Evolutionary conservation across 2,113 vertebrate genomes (phyloP), one percentile per base, ranked within the genome.

Genomic region (Alethe castanea): DNA sequence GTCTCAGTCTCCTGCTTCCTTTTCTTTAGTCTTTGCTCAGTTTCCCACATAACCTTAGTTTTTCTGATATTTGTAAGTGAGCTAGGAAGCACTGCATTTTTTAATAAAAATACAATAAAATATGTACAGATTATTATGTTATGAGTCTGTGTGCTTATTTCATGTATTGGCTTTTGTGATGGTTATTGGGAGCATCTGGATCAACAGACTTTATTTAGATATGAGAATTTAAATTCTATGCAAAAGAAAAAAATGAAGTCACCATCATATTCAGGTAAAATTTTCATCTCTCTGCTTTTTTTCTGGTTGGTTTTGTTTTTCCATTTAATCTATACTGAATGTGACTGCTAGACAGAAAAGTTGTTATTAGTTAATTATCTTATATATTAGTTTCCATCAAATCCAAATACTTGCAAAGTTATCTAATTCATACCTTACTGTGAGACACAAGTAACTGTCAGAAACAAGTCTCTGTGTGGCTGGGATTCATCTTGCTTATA

Each of bases 141-240:
- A 61, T 36, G 25, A 61, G 4, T 6, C 16, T 50, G 9, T 72
- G 19, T 28, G 33, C 3, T 2, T 81, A 31, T 79, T 79, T 92
- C 0, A 44, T 82, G 19, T 84, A 1, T 33, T 82, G 61, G 22
- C 22, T 71, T 85, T 40, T 0, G 0, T 66, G 42, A 48, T n/a
- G 24, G 8, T 19, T 80, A 48, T 69, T 81, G 54, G 26, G 4
- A 12, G 2, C 12, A 23, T 42, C 28, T 52, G 24, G 12, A 26
- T 70, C 22, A 86, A 74, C 19, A 26, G 35, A 33, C 28, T 74
- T 81, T 52, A 44, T 70, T 83, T 69, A 81, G 56, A 45, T 81
- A 70, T 78, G 28, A 36, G 17, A 61, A 74, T 89, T 83, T 16
- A 61, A 77, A 65, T 66, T 81, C 22, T 84, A 0, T 62, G 6